A percentile compares a stretch with the other conserved stretches of the same genome.
Conservation (phyloP, 2,113 vertebrate genomes). For the Penelope pileata region DNA sequence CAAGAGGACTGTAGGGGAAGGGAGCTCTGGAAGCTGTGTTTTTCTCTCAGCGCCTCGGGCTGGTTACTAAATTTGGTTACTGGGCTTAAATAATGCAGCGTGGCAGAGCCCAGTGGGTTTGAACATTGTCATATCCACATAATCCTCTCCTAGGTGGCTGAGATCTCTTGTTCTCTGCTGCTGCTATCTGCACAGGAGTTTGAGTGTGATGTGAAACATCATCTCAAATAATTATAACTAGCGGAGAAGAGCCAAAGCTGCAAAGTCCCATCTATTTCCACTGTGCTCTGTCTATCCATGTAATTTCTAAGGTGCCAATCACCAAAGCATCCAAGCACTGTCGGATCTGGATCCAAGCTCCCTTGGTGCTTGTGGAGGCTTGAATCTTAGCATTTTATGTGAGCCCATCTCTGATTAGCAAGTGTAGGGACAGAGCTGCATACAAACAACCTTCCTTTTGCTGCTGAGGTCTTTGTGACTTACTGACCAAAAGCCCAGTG, state of each 20-base stretch:
- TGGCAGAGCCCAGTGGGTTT: conserved; percentile 71
- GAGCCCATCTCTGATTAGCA: not conserved
- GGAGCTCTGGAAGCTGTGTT: conserved; percentile 60
- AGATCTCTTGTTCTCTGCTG: conserved; percentile 33
- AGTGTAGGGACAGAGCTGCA: not conserved
- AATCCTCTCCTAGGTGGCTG: conserved; percentile 65
- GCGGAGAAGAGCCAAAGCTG: conserved; percentile 63
- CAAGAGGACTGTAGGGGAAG: not conserved
- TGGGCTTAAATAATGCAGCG: conserved; percentile 73
- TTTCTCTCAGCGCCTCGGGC: conserved; percentile 43
- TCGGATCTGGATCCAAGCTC: not conserved
- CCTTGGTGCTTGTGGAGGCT: not conserved
- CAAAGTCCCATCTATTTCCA: conserved; percentile 62
- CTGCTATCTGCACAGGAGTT: conserved; percentile 49
- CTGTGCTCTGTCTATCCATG: conserved; percentile 39
- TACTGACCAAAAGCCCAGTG: not conserved
- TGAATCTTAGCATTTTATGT: not conserved
- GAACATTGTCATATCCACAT: conserved; percentile 64
- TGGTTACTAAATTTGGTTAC: conserved; percentile 73
- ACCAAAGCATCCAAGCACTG: conserved; percentile 52
- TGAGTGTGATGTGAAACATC: conserved; percentile 64
- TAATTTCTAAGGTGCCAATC: conserved; percentile 62
- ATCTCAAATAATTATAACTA: conserved; percentile 71
- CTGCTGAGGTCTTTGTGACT: not conserved
- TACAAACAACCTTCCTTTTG: not conserved